Evolutionary conservation across 2,888 invertebrate species (phyloP).

Genomic region (Eupithecia dodoneata): DNA sequence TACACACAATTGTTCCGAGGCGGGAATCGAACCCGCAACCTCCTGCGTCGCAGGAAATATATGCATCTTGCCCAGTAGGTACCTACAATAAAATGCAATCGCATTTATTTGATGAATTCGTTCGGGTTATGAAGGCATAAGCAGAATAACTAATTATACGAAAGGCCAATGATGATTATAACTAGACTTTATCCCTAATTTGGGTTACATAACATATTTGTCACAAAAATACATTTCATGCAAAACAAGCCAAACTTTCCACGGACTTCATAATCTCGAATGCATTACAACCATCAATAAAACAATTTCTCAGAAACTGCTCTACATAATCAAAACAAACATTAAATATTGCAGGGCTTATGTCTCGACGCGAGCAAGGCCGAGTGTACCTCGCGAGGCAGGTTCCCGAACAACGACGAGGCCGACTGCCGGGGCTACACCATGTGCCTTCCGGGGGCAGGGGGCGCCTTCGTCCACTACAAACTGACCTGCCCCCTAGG

Average conservation of each 20-base stretch:
- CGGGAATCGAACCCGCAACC: no score
- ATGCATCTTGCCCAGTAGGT: no score
- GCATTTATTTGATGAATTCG: no score
- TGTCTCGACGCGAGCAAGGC: slow-evolving; percentile 54
- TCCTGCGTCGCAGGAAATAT: no score
- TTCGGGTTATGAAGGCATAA: no score
- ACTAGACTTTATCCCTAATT: not conserved
- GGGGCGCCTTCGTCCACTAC: slow-evolving; percentile 62
- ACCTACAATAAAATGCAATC: no score
- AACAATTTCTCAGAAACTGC: slow-evolving; percentile 23
- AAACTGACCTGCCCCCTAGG: slow-evolving; percentile 68
- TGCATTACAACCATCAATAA: not conserved
- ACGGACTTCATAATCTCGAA: slow-evolving; percentile 3
- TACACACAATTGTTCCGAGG: no score
- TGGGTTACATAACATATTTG: not conserved
- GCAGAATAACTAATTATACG: not conserved
- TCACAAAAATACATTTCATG: not conserved
- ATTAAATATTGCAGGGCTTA: slow-evolving; percentile 64
- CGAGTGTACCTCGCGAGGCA: slow-evolving; percentile 64
- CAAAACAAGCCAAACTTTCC: not conserved
- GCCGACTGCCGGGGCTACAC: slow-evolving; percentile 69
- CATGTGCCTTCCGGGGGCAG: slow-evolving; percentile 62
- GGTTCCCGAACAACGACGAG: slow-evolving; percentile 65
- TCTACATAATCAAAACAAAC: slow-evolving; percentile 45
- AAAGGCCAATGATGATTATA: not conserved